Evolutionary conservation across 2,113 vertebrate species (phyloP).

Genomic region (Alces alces): DNA sequence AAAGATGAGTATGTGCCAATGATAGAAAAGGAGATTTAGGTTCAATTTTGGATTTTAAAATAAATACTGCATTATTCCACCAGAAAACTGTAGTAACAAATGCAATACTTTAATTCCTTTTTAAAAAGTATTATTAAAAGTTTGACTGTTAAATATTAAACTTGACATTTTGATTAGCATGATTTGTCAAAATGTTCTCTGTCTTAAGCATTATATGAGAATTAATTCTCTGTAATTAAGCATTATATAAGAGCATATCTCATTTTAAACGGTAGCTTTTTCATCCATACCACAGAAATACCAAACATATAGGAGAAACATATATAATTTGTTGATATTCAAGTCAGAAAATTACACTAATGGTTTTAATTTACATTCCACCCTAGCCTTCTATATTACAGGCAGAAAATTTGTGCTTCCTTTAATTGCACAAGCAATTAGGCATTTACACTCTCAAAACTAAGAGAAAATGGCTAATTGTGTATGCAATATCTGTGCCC

Average conservation of each 20-base stretch:
- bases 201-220: neutral
- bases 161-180: conserved; percentile 48
- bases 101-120: neutral
- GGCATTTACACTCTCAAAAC: conserved; percentile 63
- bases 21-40: conserved; percentile 7
- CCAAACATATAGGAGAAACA: conserved; percentile 45
- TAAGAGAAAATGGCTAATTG: conserved; percentile 68
- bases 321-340: conserved; percentile 68
- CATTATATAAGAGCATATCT: neutral
- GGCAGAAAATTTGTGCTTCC: conserved; percentile 61
- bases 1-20: conserved; percentile 1
- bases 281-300: conserved; percentile 41
- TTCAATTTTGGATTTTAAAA: conserved; percentile 60
- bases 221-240: conserved; percentile 24
- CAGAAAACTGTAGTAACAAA: conserved; percentile 25
- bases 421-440: conserved; percentile 73
- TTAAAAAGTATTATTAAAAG: neutral
- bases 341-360: conserved; percentile 67
- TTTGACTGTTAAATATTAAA: conserved; percentile 49
- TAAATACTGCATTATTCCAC: conserved; percentile 17
- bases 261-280: conserved; percentile 24
- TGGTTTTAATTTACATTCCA: conserved; percentile 70
- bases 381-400: conserved; percentile 51
- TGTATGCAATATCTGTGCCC: conserved; percentile 64
- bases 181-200: conserved; percentile 46